Evolutionary conservation across 1,140 invertebrate genomes (phyloP).

Genomic region (Panagrolaimus sp.): DNA sequence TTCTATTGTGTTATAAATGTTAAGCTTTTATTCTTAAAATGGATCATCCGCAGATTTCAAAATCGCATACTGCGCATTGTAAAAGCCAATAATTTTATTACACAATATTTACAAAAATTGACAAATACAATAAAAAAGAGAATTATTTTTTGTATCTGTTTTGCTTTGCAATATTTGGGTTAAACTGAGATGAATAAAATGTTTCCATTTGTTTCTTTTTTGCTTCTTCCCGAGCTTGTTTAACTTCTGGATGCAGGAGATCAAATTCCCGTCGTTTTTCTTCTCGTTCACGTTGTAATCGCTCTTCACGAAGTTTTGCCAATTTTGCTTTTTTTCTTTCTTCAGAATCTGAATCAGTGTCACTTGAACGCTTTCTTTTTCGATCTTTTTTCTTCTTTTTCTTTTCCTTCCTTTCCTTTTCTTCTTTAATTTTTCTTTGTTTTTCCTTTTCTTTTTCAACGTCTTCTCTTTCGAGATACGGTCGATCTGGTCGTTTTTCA

Average conservation of each 20-base stretch:
- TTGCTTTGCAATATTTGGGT: not conserved
- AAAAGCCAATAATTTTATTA: too few relatives aligned
- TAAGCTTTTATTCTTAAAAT: too few relatives aligned
- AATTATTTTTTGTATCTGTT: not conserved
- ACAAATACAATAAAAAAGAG: too few relatives aligned
- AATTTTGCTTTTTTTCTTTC: constrained; percentile 61
- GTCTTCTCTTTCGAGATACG: constrained; percentile 1
- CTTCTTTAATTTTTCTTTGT: not conserved
- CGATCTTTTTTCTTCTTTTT: constrained; percentile 54
- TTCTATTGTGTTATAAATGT: too few relatives aligned
- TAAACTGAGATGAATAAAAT: not conserved
- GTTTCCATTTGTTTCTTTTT: not conserved
- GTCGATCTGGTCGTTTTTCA: not conserved
- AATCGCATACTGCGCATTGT: too few relatives aligned
- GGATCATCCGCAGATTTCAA: too few relatives aligned
- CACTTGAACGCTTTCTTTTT: constrained; percentile 28
- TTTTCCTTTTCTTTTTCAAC: not conserved
- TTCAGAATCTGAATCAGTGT: constrained; percentile 1
- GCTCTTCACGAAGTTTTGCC: constrained; percentile 68
- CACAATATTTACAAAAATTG: not conserved
- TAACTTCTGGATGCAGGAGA: constrained; percentile 63
- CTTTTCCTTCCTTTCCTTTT: constrained; percentile 26
- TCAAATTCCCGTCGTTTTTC: constrained; percentile 64
- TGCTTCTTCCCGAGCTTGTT: constrained; percentile 3
- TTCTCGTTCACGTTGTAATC: constrained; percentile 59